A percentile compares a stretch with the other conserved stretches of the same genome.
These are phyloP conservation scores for Trialeurodes vaporariorum DNA, from an alignment of 1,140 invertebrate genomes.

Conservation along the genomic window DNA sequence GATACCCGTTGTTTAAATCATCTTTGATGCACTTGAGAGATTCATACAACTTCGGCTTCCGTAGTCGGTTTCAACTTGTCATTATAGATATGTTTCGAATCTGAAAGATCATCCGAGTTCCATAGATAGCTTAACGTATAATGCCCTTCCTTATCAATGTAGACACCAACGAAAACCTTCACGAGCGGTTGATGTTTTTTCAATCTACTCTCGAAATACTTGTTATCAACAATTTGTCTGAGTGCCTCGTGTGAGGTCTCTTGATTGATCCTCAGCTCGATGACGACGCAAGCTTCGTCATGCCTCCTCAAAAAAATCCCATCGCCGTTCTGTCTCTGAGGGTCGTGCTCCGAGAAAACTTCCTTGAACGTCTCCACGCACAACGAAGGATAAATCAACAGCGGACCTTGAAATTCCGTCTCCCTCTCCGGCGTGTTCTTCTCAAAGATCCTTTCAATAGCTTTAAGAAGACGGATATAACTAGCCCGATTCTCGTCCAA, in stretches of 20 bases:
- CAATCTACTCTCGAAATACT: not conserved
- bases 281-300: not conserved
- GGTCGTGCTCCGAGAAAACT: not conserved
- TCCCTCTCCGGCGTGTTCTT: not conserved
- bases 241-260: not conserved
- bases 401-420: not conserved
- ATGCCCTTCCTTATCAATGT: not conserved
- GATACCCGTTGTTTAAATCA: too few species aligned
- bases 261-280: not conserved
- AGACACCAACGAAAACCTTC: not conserved
- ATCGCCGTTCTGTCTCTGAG: not conserved
- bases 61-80: too few species aligned
- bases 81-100: too few species aligned
- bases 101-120: not conserved
- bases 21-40: too few species aligned
- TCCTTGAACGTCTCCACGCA: not conserved
- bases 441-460: not conserved
- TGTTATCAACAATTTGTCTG: not conserved
- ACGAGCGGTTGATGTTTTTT: not conserved
- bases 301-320: not conserved
- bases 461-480: not conserved
- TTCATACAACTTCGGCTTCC: too few species aligned
- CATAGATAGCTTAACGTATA: not conserved
- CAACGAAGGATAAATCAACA: not conserved
- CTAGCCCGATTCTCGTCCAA: not conserved